Evolutionary conservation across 2,113 vertebrate species (phyloP).

Genomic region (Lutjanus erythropterus): DNA sequence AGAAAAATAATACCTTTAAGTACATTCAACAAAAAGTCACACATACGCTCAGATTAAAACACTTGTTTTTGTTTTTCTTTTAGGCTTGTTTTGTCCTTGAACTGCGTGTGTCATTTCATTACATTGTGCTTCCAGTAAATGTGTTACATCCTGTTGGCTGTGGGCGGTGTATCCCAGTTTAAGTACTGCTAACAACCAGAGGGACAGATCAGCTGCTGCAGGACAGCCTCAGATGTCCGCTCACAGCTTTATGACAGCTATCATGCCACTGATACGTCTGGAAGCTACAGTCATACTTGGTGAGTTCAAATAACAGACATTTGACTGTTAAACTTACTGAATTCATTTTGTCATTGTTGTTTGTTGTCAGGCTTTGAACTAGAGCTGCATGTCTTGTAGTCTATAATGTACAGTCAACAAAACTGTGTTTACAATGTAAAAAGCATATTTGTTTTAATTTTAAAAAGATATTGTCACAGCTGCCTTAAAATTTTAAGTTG

Average conservation of each 20-base stretch:
- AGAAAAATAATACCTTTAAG: background rate
- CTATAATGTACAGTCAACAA: background rate
- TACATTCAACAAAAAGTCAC: background rate
- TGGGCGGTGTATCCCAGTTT: constrained; percentile 52
- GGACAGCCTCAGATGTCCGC: constrained; percentile 36
- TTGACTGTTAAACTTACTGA: background rate
- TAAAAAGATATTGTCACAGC: too few relatives aligned
- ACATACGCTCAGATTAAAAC: background rate
- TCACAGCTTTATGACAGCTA: constrained; percentile 38
- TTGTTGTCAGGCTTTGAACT: background rate
- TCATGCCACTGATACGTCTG: constrained; percentile 51
- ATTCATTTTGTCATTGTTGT: background rate
- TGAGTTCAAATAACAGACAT: constrained; percentile 47
- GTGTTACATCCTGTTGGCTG: constrained; percentile 52
- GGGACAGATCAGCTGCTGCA: constrained; percentile 36
- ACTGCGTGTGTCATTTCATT: constrained; percentile 7
- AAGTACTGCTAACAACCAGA: constrained; percentile 7
- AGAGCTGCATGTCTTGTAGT: background rate
- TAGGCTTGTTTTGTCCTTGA: background rate
- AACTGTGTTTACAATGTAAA: too few relatives aligned
- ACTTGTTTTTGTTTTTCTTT: background rate
- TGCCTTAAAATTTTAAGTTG: too few relatives aligned
- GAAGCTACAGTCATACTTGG: constrained; percentile 61
- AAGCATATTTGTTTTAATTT: too few relatives aligned
- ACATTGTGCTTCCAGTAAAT: constrained; percentile 33